These are phyloP conservation scores for Neotoma lepida DNA, from an alignment of 2,113 vertebrate genomes.

Conservation along the genomic window DNA sequence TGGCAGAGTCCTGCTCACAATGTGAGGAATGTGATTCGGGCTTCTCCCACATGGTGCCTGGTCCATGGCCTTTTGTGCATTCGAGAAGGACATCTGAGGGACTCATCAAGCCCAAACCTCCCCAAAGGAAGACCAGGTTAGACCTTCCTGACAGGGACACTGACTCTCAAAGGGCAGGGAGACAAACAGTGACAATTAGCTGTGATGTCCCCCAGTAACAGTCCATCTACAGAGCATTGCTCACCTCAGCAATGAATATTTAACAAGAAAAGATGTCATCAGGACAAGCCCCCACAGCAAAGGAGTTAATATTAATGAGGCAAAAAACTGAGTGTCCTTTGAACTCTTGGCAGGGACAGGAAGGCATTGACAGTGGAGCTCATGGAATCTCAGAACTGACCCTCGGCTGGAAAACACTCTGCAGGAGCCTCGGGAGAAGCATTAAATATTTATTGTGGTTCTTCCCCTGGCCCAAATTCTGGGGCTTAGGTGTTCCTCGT, in stretches of 20 bases:
- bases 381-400: slow-evolving; percentile 77
- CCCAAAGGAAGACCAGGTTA: neutral
- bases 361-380: slow-evolving; percentile 74
- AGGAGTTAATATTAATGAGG: slow-evolving; percentile 83
- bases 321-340: slow-evolving; percentile 71
- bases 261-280: slow-evolving; percentile 78
- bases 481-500: slow-evolving; percentile 65
- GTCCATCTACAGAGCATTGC: slow-evolving; percentile 41
- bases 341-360: slow-evolving; percentile 71
- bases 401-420: slow-evolving; percentile 80
- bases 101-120: neutral
- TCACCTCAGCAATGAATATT: slow-evolving; percentile 78
- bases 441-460: slow-evolving; percentile 76
- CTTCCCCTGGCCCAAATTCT: slow-evolving; percentile 70
- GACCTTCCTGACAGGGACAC: neutral
- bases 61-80: neutral
- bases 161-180: slow-evolving; percentile 17
- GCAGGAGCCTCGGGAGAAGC: slow-evolving; percentile 73
- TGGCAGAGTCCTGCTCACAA: fast-evolving
- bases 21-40: fast-evolving
- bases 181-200: slow-evolving; percentile 24
- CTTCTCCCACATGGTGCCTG: fast-evolving
- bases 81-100: neutral
- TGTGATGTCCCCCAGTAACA: slow-evolving; percentile 56
- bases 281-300: slow-evolving; percentile 78